Evolutionary conservation across 35 echinoderm and acorn worm genomes (phyloP).

Genomic region (Ptychodera flava): DNA sequence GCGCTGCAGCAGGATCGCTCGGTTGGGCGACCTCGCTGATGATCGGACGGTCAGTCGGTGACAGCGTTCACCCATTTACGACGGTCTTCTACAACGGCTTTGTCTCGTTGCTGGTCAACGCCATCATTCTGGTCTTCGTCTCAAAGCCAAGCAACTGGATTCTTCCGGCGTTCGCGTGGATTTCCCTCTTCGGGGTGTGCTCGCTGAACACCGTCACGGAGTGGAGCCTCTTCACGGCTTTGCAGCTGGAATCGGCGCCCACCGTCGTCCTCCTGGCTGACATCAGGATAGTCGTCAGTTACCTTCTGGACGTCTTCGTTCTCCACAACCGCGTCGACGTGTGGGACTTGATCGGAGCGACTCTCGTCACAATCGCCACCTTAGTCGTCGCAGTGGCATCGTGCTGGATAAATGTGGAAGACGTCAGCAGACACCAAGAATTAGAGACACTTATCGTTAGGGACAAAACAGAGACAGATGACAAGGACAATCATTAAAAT

Average conservation of each 20-base stretch:
- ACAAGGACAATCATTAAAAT: too few species aligned
- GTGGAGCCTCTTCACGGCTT: background rate
- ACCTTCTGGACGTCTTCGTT: too few species aligned
- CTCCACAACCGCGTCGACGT: too few species aligned
- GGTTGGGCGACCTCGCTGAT: background rate
- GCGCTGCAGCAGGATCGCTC: background rate
- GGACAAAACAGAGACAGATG: too few species aligned
- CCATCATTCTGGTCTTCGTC: background rate
- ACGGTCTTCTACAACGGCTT: background rate
- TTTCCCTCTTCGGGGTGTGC: background rate
- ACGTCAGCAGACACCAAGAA: too few species aligned
- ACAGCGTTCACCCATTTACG: background rate
- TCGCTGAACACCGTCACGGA: background rate
- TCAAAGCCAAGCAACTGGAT: background rate
- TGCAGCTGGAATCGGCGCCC: background rate
- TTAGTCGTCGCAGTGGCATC: too few species aligned
- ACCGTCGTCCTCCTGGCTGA: background rate
- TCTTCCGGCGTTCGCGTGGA: background rate
- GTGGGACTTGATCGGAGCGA: too few species aligned
- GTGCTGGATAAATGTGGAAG: too few species aligned
- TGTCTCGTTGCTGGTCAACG: background rate
- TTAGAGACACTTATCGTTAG: too few species aligned
- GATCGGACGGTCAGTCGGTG: background rate
- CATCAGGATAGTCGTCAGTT: background rate
- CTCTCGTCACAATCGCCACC: too few species aligned